Base-by-base conservation (phyloP, 2,113 vertebrate genomes). In the Leptosomus discolor region DNA sequence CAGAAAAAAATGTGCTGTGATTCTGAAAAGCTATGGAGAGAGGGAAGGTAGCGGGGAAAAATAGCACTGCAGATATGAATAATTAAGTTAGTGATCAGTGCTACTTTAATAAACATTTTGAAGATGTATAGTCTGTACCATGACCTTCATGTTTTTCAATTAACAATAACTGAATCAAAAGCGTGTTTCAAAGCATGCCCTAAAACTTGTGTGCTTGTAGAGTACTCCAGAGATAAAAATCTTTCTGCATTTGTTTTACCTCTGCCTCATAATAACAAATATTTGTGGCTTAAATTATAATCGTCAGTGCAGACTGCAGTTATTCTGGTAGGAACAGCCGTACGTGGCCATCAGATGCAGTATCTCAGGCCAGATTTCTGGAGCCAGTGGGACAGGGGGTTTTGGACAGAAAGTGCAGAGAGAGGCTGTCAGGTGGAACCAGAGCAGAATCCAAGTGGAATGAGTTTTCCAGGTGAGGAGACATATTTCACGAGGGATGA, bases 401-500 rank as follows among this genome's bases (percentile, higher is more conserved):
- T 64, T 94, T 64, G 54, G 51, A 74, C 5, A 2, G 50, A 69
- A 86, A 77, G 54, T 74, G 73, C 30, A 70, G 76, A 77, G 46
- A 10, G 22, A 48, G 83, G 54, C 54, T 85, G 36, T 88, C 85
- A 86, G 86, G 65, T 90, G 45, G 63, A 92, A 91, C 78, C 30
- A 27, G 45, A 73, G n/a, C 32, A 11, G 61, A 94, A 83, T 80
- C 94, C 83, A 89, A 80, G 58, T 8, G 5, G 76, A 86, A 86
- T 69, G 68, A 88, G 34, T 86, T 95, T 97, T 94, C 75, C 92
- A 89, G 67, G 34, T 92, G 58, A 68, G n/a, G 27, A 76, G 24
- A 37, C 32, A 7, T 61, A 64, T 65, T 91, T 71, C 30, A 34
- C 60, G 65, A 79, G 8, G 56, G 18, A 14, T 56, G 27, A 74